phyloP scores from a whole-genome alignment of 2,113 vertebrate genomes.

The Furnarius figulus region DNA sequence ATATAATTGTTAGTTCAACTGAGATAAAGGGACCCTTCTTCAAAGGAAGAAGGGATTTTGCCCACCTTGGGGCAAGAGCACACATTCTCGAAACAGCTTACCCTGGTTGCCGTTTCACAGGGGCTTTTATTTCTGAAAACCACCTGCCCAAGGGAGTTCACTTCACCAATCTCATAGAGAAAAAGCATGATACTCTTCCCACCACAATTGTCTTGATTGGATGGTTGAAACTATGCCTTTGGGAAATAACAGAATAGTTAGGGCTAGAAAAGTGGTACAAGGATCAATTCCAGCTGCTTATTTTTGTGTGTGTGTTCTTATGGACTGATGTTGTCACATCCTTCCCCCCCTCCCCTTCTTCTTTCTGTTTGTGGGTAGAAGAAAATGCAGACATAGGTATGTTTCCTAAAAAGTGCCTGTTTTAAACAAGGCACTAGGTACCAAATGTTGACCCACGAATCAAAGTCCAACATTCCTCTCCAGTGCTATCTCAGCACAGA shows the following conservation, averaged over 20 bases:
- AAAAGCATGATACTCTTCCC: neutral
- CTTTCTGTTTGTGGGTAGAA: neutral
- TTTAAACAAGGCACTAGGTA: neutral
- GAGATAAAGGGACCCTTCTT: neutral
- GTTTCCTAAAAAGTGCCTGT: neutral
- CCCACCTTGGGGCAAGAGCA: neutral
- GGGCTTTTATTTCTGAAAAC: neutral
- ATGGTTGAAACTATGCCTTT: neutral
- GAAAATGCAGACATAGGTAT: neutral
- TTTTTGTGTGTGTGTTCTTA: neutral
- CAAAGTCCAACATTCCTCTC: neutral
- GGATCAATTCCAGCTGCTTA: neutral
- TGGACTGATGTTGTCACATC: neutral
- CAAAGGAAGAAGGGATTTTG: neutral
- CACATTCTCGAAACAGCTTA: neutral
- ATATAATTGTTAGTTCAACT: neutral
- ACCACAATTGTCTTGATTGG: neutral
- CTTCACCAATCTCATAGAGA: neutral
- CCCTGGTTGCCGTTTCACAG: neutral
- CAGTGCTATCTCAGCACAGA: neutral
- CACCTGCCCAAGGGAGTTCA: neutral
- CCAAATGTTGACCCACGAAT: neutral
- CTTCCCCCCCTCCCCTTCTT: rapidly evolving
- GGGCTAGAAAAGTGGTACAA: neutral
- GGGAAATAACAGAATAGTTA: neutral